These are phyloP conservation scores for Falco biarmicus DNA, from an alignment of 2,797 vertebrate genomes.

Conservation along the genomic window DNA sequence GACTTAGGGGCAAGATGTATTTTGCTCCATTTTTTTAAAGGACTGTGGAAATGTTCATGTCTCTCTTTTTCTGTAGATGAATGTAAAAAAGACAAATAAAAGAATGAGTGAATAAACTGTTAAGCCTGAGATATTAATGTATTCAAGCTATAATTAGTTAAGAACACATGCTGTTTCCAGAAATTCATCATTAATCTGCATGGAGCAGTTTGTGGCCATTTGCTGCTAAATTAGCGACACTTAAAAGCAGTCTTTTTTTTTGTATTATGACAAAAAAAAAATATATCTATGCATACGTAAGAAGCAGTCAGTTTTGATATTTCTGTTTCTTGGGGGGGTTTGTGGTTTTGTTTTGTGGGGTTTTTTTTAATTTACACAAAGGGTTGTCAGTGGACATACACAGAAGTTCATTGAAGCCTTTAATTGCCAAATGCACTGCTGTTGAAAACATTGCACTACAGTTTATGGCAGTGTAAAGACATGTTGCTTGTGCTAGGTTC, in stretches of 20 bases:
- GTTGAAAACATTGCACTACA: background rate
- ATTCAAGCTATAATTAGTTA: conserved; percentile 54
- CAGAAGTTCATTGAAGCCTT: background rate
- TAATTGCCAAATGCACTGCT: background rate
- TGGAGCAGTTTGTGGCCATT: conserved; percentile 1
- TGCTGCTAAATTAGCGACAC: conserved; percentile 40
- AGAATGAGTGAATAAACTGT: background rate
- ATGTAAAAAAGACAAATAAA: background rate
- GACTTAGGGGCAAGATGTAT: background rate
- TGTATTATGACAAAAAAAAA: background rate
- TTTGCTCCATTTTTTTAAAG: background rate
- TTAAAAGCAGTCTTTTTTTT: conserved; percentile 20
- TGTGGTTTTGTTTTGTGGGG: background rate
- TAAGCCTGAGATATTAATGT: conserved; percentile 19
- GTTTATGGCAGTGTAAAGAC: background rate
- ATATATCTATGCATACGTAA: no score
- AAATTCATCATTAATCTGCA: conserved; percentile 25
- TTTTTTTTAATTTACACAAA: background rate
- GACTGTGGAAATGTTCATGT: background rate
- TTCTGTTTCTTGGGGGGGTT: background rate
- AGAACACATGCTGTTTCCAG: conserved; percentile 50
- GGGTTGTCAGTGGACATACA: background rate
- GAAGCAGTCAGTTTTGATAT: background rate
- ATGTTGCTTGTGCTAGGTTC: background rate
- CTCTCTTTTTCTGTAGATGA: background rate